A percentile compares a stretch with the other conserved stretches of the same genome.
These are phyloP conservation scores for Lasiurus borealis DNA, from an alignment of 2,113 vertebrate genomes.

Conservation along the genomic window DNA sequence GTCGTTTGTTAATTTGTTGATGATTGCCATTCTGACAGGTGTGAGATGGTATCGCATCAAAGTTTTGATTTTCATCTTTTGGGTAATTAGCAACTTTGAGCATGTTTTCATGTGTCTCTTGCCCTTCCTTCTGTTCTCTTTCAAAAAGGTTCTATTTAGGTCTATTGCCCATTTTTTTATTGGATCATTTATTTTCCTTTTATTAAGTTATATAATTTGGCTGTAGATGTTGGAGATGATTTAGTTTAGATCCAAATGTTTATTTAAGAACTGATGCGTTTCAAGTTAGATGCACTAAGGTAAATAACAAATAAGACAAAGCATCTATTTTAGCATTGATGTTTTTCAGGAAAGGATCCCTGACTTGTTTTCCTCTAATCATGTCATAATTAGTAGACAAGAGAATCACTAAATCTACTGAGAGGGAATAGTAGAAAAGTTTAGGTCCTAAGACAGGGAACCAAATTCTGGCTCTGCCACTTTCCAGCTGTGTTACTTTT, in stretches of 20 bases:
- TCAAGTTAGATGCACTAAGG: neutral
- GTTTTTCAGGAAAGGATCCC: neutral
- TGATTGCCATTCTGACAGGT: too few species aligned
- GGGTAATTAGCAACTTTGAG: too few species aligned
- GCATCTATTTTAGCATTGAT: neutral
- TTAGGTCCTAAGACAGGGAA: neutral
- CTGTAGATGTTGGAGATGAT: neutral
- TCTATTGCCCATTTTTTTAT: too few species aligned
- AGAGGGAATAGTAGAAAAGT: neutral
- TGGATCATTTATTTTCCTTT: too few species aligned
- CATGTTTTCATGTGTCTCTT: too few species aligned
- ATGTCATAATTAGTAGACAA: neutral
- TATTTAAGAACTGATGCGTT: neutral
- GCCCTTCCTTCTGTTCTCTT: too few species aligned
- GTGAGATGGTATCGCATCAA: too few species aligned
- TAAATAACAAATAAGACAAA: neutral
- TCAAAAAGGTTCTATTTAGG: too few species aligned
- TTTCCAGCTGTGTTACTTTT: neutral
- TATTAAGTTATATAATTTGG: too few species aligned
- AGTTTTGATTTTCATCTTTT: too few species aligned
- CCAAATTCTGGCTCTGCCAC: neutral
- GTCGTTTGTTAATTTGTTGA: too few species aligned
- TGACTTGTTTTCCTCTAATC: neutral
- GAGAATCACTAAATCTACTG: neutral
- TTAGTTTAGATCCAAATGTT: neutral